Evolutionary conservation across 2,113 vertebrate species (phyloP).

Genomic region (Murina feae): DNA sequence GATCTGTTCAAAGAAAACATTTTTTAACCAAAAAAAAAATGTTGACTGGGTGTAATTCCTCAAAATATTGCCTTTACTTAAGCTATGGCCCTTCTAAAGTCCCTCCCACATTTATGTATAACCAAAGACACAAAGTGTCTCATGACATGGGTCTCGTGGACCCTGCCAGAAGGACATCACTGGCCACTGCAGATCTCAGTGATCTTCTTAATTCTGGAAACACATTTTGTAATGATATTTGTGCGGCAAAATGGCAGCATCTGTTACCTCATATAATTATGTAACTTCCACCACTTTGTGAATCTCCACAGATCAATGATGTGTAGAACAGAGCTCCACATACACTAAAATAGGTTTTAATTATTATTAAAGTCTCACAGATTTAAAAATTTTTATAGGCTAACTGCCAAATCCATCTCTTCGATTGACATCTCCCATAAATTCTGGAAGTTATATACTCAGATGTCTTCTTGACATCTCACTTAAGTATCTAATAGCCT

Average conservation of each 20-base stretch:
- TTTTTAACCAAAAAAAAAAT: not conserved
- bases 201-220: not conserved
- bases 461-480: not conserved
- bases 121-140: not conserved
- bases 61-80: not conserved
- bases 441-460: not conserved
- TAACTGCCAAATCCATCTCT: not conserved
- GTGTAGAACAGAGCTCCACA: not conserved
- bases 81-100: not conserved
- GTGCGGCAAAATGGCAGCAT: not conserved
- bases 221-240: not conserved
- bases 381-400: not conserved
- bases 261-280: not conserved
- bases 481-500: not conserved
- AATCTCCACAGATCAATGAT: not conserved
- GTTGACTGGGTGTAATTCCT: not conserved
- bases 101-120: not conserved
- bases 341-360: not conserved
- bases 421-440: not conserved
- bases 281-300: not conserved
- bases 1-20: not conserved
- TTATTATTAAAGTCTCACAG: not conserved
- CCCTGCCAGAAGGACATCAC: not conserved
- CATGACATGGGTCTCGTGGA: not conserved
- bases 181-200: not conserved